Base-by-base conservation (phyloP, 2,888 invertebrate species). In the Hanleya hanleyi region DNA sequence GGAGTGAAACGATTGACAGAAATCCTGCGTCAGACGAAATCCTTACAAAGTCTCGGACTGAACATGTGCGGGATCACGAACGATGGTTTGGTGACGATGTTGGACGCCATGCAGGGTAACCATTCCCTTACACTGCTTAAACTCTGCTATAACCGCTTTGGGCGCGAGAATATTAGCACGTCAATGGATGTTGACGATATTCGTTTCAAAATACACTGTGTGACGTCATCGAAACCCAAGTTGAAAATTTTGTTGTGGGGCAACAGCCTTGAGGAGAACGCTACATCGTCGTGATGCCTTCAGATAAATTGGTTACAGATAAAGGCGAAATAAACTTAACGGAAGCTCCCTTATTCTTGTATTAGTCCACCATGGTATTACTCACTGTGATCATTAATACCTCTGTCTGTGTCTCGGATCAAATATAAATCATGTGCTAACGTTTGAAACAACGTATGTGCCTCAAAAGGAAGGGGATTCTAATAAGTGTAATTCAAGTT, bases 41-140 rank as follows among this genome's bases (percentile, higher is more conserved):
- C 79, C 69, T 77, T 86, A 33, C 83, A 85, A 71, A 86, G 81
- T 12, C 74, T 89, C 12, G 86, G 87, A 18, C 77, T 89, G n/a
- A 89, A 89, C 74, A 89, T 89, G 89, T 89, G 89, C 73, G 86
- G 84, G 6, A 79, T 89, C 35, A 87, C 87, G 57, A 89, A 89
- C 75, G 84, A 84, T 67, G 89, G 89, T 12, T 88, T 89, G 71
- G 78, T 85, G 0, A 82, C 82, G 50, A 73, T 89, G 29, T 74
- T 89, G 50, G 88, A 89, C 36, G 83, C 87, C 49, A 74, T 89
- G 33, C 84, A 85, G 70, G 81, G 81, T 67, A 88, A 88, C 74
- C 77, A 84, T 3, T 83, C 87, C 5, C 70, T 89, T 68, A 80
- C 81, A 15, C 76, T 86, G 35, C 77, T 89, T 62, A 89, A 89